phyloP scores from a whole-genome alignment of 1,140 invertebrate genomes.

The Drosophila kikkawai region DNA sequence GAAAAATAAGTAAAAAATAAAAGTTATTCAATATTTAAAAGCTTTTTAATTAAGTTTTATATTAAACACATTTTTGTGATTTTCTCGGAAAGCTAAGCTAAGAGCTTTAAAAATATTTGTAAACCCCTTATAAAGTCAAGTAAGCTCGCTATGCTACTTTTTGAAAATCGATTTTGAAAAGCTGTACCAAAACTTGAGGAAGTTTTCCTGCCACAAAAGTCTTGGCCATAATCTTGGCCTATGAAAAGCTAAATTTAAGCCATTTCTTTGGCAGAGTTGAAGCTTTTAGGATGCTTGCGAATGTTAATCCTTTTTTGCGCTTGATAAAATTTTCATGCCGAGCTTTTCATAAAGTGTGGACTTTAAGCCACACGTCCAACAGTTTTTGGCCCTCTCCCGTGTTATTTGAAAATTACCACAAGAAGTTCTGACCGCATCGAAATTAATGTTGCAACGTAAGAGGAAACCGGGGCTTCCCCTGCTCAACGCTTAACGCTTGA shows the following conservation, averaged over 20 bases:
- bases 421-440: conserved; percentile 29
- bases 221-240: neutral
- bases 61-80: no score
- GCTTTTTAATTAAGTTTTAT: neutral
- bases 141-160: neutral
- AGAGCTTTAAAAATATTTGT: neutral
- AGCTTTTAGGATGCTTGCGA: neutral
- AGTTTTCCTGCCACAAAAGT: neutral
- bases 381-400: neutral
- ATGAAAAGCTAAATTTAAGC: conserved; percentile 17
- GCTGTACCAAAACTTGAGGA: neutral
- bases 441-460: conserved; percentile 21
- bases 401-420: conserved; percentile 16
- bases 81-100: neutral
- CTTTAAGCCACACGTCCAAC: conserved; percentile 12
- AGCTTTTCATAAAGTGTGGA: conserved; percentile 23
- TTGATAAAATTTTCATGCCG: neutral
- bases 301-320: conserved; percentile 1
- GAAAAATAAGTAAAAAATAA: neutral
- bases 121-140: neutral
- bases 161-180: neutral
- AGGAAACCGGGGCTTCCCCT: neutral
- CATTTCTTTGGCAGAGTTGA: neutral
- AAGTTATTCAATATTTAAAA: neutral
- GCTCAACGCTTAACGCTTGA: conserved; percentile 8